A percentile compares a stretch with the other conserved stretches of the same genome.
Evolutionary conservation across 2,113 vertebrate genomes (phyloP).

Genomic region (Perca flavescens): DNA sequence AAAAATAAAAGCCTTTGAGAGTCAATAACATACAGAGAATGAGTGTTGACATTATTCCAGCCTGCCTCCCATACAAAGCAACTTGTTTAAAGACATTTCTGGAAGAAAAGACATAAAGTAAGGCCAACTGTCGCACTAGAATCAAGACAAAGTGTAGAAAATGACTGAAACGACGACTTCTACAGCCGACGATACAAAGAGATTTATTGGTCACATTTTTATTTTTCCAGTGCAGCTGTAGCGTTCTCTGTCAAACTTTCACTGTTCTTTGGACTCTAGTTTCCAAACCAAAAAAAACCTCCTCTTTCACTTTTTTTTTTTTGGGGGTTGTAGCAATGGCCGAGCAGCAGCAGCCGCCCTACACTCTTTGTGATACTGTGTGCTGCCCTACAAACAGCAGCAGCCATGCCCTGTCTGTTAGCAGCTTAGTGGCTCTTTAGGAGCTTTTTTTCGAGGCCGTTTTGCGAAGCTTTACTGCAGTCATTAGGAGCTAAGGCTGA

Average conservation of each 20-base stretch:
- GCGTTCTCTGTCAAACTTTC: too few species aligned
- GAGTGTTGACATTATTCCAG: not conserved
- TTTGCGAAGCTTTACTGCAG: conserved; percentile 79
- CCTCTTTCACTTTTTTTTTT: not conserved
- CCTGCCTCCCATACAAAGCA: not conserved
- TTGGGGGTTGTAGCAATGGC: not conserved
- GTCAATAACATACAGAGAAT: too few species aligned
- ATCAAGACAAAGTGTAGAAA: not conserved
- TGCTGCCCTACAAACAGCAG: conserved; percentile 37
- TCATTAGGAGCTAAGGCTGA: conserved; percentile 84
- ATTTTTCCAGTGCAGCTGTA: not conserved
- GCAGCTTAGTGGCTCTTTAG: conserved; percentile 81
- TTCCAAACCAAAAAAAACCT: not conserved
- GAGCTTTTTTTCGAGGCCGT: conserved; percentile 71
- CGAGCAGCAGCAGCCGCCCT: conserved; percentile 6
- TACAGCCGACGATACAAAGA: not conserved
- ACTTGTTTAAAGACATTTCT: not conserved
- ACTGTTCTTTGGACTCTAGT: not conserved
- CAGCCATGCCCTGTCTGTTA: conserved; percentile 56
- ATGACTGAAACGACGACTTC: not conserved
- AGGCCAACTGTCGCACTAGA: not conserved
- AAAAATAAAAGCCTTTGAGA: too few species aligned
- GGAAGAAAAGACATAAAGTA: not conserved
- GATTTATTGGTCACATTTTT: not conserved
- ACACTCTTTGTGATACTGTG: conserved; percentile 21